Base-by-base conservation (phyloP, 1,140 invertebrate genomes). In the Drosophila sp. region DNA sequence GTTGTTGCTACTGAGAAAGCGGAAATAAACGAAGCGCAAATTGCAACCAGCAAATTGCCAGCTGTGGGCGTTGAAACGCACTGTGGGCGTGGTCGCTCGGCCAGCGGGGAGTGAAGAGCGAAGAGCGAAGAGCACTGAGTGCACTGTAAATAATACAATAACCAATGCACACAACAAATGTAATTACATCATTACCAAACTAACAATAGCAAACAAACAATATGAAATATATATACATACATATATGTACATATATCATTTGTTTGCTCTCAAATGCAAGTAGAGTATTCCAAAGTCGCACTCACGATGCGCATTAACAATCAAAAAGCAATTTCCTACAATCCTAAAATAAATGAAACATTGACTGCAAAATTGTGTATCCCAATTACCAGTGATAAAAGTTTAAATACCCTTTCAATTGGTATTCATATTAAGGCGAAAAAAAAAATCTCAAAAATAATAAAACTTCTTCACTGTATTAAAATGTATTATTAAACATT, bases 11-110 rank as follows among this genome's bases (percentile, higher is more conserved):
- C 18, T 36, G 59, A 34, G 59, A 63, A 70, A 70, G 59, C 67
- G 67, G 58, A 70, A 70, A 54, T 56, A 70, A 69, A 25, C 57
- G 36, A 61, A 51, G 46, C 46, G 56, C 66, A 69, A 53, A 63
- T 63, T 62, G 57, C 57, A 62, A 45, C 13, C 27, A 54, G 18
- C 29, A 14, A 14, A 56, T 56, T 36, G 27, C 46, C 34, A 51
- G 25, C 14, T 46, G 34, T 58, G 43, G 45, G 34, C 53, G 41
- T 50, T 67, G 25, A n/a, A 61, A 32, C 46, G 45, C 18, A 69
- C 36, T 16, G 63, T 14, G 45, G 56, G 27, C 45, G 56, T 41
- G n/a, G 43, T 11, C 9, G 14, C 3, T 4, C 16, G 4, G 29
- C 11, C 7, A 21, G 7, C 3, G 27, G 11, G 8, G 25, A 21